Base-by-base conservation (phyloP, 2,888 invertebrate genomes). In the Endotricha flammealis region DNA sequence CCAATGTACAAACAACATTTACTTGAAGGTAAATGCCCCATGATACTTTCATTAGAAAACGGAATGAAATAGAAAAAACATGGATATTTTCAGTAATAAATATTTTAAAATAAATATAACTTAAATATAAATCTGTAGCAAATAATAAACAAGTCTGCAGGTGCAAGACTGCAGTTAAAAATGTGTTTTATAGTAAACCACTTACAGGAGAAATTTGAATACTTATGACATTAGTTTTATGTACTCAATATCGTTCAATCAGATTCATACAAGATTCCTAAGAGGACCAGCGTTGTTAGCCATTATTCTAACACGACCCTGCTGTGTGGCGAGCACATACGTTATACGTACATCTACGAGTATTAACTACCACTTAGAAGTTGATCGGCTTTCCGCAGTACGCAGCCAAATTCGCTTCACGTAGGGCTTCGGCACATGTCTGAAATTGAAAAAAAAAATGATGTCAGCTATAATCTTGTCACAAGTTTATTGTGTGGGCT, bases 361-460 rank as follows among this genome's bases (percentile, higher is more conserved):
- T 32, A n/a, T 32, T 17, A 40, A 29, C 50, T 66, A 53, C 44
- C n/a, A 35, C 42, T 64, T 93, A 95, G 78, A 97, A 99, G 88
- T 99, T 99, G 81, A 99, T 98, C 20, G 99, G 91, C 88, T 99
- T 99, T 62, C 99, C 99, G 72, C 90, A 93, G 76, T 95, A 97
- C 13, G 99, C 98, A 8, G 96, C 94, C 51, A 99, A 71, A 72
- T 98, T 97, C 17, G 99, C 99, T 88, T 99, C 99, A 71, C 98
- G 91, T 39, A 99, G 89, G 1, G 99, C 99, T 86, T 99, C 99
- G 3, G 99, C 89, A 60, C 98, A 97, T 30, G 99, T 99, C 97
- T 97, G 88, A 0, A 89, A 9, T 12, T n/a, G 12, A 13, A 31
- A 12, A n/a, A 29, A n/a, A 10, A 9, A 17, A 1, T 9, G 32